A percentile compares a stretch with the other conserved stretches of the same genome.
Conservation (phyloP, 64 coral and sea anemone genomes). For the Stichodactyla helianthus region DNA sequence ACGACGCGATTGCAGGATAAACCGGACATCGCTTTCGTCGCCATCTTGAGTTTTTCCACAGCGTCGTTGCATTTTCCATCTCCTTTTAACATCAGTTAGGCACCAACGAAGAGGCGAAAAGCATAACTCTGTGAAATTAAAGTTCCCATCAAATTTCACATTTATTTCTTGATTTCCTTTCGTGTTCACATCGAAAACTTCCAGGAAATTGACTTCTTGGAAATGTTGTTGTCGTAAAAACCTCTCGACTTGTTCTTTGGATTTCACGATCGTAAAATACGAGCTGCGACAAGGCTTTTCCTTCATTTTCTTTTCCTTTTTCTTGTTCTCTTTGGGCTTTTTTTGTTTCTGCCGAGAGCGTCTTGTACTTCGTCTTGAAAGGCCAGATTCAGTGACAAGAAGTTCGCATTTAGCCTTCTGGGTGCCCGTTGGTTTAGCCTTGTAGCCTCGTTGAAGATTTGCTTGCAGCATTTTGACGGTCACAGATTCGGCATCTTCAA, state of each 20-base stretch:
- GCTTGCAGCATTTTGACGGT: conserved; percentile 73
- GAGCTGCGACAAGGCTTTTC: conserved; percentile 78
- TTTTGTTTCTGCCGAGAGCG: neutral
- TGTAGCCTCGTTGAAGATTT: conserved; percentile 64
- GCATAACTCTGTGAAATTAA: conserved; percentile 56
- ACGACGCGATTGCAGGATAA: conserved; percentile 66
- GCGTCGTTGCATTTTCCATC: conserved; percentile 17
- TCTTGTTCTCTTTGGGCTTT: conserved; percentile 28
- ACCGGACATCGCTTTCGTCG: conserved; percentile 66
- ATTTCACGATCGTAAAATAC: conserved; percentile 64
- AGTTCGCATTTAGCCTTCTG: neutral
- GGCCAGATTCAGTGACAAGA: neutral
- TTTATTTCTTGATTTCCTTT: conserved; percentile 27
- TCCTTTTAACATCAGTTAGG: conserved; percentile 70
- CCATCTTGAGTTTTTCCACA: conserved; percentile 39
- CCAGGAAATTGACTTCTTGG: neutral
- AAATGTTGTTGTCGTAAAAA: conserved; percentile 44
- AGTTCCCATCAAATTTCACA: conserved; percentile 50
- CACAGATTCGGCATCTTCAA: conserved; percentile 76
- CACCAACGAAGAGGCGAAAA: conserved; percentile 82
- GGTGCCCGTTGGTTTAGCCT: conserved; percentile 13
- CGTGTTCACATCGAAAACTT: conserved; percentile 20
- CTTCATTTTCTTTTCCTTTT: conserved; percentile 37
- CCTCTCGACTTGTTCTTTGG: conserved; percentile 31
- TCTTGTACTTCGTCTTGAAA: neutral